A percentile compares a stretch with the other conserved stretches of the same genome.
Evolutionary conservation across 2,113 vertebrate genomes (phyloP).

Genomic region (Murina feae): DNA sequence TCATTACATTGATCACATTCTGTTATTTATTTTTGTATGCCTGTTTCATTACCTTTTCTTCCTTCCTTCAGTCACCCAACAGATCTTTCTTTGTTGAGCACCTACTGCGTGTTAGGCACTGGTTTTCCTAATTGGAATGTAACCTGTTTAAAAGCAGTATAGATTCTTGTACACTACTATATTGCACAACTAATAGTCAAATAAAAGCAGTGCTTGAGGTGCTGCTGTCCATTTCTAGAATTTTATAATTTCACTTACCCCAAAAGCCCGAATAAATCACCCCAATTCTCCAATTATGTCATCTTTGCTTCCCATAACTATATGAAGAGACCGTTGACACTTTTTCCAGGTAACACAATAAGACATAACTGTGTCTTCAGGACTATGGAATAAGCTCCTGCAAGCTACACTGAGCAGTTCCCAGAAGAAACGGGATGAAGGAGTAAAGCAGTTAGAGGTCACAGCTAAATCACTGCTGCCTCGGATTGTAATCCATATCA

Average conservation of each 20-base stretch:
- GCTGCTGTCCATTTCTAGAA: not conserved
- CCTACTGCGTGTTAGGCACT: not conserved
- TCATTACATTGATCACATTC: not conserved
- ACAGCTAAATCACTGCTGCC: not conserved
- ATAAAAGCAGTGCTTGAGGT: not conserved
- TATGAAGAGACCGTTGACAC: not conserved
- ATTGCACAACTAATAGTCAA: not conserved
- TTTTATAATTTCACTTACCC: not conserved
- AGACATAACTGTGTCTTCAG: not conserved
- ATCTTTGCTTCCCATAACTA: not conserved
- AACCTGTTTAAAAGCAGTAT: not conserved
- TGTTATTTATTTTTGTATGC: not conserved
- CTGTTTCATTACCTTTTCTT: not conserved
- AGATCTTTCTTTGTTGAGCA: not conserved
- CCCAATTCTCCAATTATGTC: not conserved
- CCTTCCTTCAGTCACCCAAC: not conserved
- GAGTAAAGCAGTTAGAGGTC: not conserved
- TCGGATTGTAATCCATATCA: not conserved
- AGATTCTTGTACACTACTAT: not conserved
- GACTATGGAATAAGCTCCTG: not conserved
- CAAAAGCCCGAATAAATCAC: not conserved
- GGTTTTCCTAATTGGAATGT: not conserved
- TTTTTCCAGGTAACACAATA: not conserved
- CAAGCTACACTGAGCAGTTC: not conserved
- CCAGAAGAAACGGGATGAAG: not conserved